phyloP scores from a whole-genome alignment of 1,140 invertebrate species.

The Steinernema feltiae region DNA sequence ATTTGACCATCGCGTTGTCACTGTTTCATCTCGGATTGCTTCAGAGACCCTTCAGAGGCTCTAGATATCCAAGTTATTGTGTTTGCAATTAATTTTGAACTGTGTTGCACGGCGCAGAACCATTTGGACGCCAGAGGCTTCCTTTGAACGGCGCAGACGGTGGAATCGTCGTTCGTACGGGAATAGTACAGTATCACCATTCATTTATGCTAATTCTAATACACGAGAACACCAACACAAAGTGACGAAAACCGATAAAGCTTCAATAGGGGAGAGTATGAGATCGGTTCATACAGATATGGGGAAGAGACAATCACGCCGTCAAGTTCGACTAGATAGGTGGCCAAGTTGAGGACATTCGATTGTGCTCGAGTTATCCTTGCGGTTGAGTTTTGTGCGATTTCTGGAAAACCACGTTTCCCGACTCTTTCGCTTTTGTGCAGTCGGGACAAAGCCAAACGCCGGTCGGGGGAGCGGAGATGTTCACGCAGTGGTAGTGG shows the following conservation, averaged over 20 bases:
- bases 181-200: too few species aligned
- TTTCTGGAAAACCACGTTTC: neutral
- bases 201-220: too few species aligned
- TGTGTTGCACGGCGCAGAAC: too few species aligned
- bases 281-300: neutral
- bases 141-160: too few species aligned
- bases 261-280: neutral
- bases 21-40: too few species aligned
- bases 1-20: too few species aligned
- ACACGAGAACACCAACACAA: neutral
- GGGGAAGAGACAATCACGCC: too few species aligned
- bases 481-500: conserved; percentile 91
- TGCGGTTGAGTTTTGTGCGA: neutral
- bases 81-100: too few species aligned
- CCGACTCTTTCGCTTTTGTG: conserved; percentile 58
- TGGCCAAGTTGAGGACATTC: neutral
- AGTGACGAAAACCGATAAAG: neutral
- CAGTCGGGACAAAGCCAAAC: conserved; percentile 97
- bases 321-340: neutral
- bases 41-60: too few species aligned
- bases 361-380: neutral
- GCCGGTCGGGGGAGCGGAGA: conserved; percentile 87
- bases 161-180: too few species aligned
- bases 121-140: too few species aligned
- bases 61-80: too few species aligned